Conservation (phyloP, 2,888 invertebrate genomes). For the Dioctria linearis region DNA sequence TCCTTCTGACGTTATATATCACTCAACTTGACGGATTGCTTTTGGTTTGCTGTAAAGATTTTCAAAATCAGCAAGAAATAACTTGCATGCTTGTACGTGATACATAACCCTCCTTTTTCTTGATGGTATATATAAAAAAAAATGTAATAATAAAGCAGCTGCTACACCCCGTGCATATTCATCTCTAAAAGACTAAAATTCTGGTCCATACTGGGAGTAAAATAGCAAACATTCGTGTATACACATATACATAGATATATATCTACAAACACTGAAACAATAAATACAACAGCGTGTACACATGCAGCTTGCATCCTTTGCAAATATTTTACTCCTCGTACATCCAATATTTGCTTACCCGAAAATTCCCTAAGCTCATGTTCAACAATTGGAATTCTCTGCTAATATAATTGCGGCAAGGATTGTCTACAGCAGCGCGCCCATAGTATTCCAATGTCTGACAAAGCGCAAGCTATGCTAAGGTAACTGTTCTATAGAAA, state of each 20-base stretch:
- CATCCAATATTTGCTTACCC: conserved; percentile 46
- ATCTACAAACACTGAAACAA: neutral
- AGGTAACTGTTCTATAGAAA: neutral
- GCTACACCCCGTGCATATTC: neutral
- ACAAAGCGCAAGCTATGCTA: neutral
- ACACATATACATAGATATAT: neutral
- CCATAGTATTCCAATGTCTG: conserved; percentile 1
- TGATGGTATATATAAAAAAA: conserved; percentile 1
- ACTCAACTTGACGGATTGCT: conserved; percentile 3
- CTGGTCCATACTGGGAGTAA: conserved; percentile 15
- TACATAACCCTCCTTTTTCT: neutral
- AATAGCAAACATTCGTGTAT: conserved; percentile 3
- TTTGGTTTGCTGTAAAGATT: conserved; percentile 23
- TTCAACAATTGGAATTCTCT: conserved; percentile 56
- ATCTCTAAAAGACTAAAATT: neutral
- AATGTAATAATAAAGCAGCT: conserved; percentile 34
- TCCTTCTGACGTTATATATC: neutral
- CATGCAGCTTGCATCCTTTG: conserved; percentile 43
- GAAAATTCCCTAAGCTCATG: conserved; percentile 57
- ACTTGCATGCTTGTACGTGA: conserved; percentile 2
- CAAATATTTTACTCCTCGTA: conserved; percentile 41
- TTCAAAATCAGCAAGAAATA: conserved; percentile 21
- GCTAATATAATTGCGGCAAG: conserved; percentile 56
- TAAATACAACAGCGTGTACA: conserved; percentile 10
- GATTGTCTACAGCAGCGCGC: conserved; percentile 20